A percentile compares a stretch with the other conserved stretches of the same genome.
Conservation (phyloP, 1,140 invertebrate genomes). For the Triops longicaudatus region DNA sequence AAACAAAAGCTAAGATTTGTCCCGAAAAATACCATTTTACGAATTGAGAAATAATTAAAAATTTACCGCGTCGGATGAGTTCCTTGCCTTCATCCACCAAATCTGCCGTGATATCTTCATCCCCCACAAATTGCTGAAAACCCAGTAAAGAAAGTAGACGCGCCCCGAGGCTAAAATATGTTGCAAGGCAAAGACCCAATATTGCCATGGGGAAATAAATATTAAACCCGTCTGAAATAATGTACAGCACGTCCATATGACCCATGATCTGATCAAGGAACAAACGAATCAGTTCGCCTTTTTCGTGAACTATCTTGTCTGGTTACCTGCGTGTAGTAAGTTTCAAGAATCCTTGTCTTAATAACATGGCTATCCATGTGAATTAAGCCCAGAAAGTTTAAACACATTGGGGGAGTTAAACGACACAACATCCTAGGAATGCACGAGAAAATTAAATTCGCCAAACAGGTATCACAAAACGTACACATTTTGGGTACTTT, state of each 20-base stretch:
- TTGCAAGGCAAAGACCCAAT: conserved; percentile 83
- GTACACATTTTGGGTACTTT: no score
- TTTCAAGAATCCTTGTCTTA: conserved; percentile 66
- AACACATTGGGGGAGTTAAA: conserved; percentile 93
- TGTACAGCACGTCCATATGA: conserved; percentile 95
- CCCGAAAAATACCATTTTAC: no score
- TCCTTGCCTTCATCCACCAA: conserved; percentile 86
- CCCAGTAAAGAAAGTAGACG: conserved; percentile 78
- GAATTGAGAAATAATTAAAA: not conserved
- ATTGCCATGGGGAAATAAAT: conserved; percentile 98
- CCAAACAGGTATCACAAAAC: no score
- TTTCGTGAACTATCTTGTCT: conserved; percentile 19
- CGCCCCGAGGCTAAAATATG: conserved; percentile 90
- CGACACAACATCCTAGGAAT: conserved; percentile 81
- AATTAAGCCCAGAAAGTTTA: conserved; percentile 95
- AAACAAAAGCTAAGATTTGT: no score
- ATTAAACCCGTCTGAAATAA: conserved; percentile 97
- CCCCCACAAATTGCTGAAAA: conserved; percentile 85
- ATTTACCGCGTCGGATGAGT: conserved; percentile 69
- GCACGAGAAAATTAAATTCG: conserved; percentile 12
- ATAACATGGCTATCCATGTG: conserved; percentile 98
- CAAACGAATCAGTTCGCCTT: conserved; percentile 12
- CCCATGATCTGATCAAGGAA: conserved; percentile 82
- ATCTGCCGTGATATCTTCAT: conserved; percentile 85
- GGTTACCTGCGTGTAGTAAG: conserved; percentile 74